A percentile compares a stretch with the other conserved stretches of the same genome.
Evolutionary conservation across 2,113 vertebrate species (phyloP).

Genomic region (Pipa parva): DNA sequence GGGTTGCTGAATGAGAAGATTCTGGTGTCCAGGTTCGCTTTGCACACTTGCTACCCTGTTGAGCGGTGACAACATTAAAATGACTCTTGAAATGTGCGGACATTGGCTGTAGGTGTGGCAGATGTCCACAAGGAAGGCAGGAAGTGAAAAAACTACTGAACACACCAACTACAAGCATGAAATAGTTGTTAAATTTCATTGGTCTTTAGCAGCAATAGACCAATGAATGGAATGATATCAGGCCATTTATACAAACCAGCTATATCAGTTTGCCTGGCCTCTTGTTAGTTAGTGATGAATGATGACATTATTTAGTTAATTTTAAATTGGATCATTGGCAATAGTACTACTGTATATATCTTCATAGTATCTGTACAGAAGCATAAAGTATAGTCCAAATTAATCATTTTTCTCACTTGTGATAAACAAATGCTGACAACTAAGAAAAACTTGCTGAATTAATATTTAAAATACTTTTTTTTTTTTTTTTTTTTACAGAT

Average conservation of each 20-base stretch:
- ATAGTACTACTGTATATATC: too few relatives aligned
- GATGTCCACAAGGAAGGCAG: slow-evolving; percentile 2
- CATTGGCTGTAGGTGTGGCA: background rate
- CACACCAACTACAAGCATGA: slow-evolving; percentile 7
- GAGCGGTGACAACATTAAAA: slow-evolving; percentile 57
- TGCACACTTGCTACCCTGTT: slow-evolving; percentile 95
- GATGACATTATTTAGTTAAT: background rate
- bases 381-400: too few relatives aligned
- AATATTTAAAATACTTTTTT: too few relatives aligned
- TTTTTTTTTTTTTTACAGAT: too few relatives aligned
- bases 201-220: background rate
- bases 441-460: too few relatives aligned
- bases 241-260: background rate
- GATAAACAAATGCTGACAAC: too few relatives aligned
- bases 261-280: background rate
- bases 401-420: too few relatives aligned
- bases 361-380: too few relatives aligned
- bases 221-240: background rate
- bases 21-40: slow-evolving; percentile 96
- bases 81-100: background rate
- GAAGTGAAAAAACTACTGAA: slow-evolving; percentile 1
- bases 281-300: background rate
- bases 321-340: background rate
- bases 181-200: background rate
- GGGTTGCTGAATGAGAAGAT: slow-evolving; percentile 87